Base-by-base conservation (phyloP, 2,797 vertebrate species). In the Numenius phaeopus region DNA sequence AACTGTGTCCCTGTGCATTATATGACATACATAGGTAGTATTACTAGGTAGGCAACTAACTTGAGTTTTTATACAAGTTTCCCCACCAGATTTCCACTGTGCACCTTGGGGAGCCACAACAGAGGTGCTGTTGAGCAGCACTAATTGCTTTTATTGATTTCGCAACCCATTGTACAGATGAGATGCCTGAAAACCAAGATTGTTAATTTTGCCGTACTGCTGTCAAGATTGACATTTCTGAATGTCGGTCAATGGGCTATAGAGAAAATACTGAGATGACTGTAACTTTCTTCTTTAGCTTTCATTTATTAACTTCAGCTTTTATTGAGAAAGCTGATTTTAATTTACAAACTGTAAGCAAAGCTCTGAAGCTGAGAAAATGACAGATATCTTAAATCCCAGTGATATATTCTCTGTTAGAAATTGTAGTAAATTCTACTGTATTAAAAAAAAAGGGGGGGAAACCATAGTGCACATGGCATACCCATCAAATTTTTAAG, bases 281-380 rank as follows among this genome's bases (percentile, higher is more conserved):
- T 81, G 16, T 42, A 54, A 42, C 26, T 64, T 69, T 40, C 27
- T 86, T 75, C 30, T 72, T 58, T 59, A 76, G 8, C 12, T 58
- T 92, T 46, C n/a, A 13, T 4, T 20, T 87, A n/a, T 10, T 83
- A 64, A 58, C n/a, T 84, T 76, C 59, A 61, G 3, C 34, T 81
- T 80, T 72, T 92, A 67, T 77, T 46, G 34, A 47, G 78, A 54
- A 92, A 83, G 42, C 17, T 34, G 44, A 13, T 57, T 88, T 93
- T 46, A 32, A 77, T 72, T 95, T 83, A 23, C 29, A 78, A 55
- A 40, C 55, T 79, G 14, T 39, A 67, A 62, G 32, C 26, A 19
- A 78, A 70, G 12, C 34, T 71, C 4, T 7, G 81, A 83, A 55
- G 10, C 22, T 37, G 11, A 58, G 64, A 91, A 58, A 70, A 29